Conservation (phyloP, 2,113 vertebrate species). For the Calidris pugnax region DNA sequence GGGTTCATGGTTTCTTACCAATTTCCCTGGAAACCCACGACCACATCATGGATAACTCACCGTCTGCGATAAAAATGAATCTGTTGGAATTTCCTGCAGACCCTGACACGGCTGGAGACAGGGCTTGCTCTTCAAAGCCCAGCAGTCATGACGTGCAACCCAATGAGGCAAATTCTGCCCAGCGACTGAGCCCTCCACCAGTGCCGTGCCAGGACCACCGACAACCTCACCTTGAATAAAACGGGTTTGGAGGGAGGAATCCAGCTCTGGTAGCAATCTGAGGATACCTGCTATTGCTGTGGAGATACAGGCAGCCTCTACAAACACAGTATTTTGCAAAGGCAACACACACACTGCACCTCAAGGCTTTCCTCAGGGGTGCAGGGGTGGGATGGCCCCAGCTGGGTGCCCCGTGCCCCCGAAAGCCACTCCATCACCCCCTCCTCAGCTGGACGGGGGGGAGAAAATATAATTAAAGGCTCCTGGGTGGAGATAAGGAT, state of each 20-base stretch:
- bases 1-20: neutral
- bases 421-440: neutral
- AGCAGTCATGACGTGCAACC: neutral
- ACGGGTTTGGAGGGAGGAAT: neutral
- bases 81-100: neutral
- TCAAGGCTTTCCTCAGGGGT: neutral
- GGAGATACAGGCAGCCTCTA: neutral
- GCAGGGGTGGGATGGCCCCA: no score
- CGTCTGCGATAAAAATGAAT: neutral
- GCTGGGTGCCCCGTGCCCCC: neutral
- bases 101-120: neutral
- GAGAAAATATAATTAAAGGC: neutral
- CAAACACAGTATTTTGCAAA: neutral
- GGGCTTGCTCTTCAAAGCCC: neutral
- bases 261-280: neutral
- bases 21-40: neutral
- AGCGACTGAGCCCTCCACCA: neutral
- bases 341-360: rapidly evolving
- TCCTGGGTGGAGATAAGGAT: neutral
- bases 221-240: neutral
- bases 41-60: neutral
- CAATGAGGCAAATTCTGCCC: neutral
- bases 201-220: rapidly evolving
- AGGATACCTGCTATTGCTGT: neutral
- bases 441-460: neutral